These are phyloP conservation scores for Ceratoteleas bidentatus DNA, from an alignment of 1,140 invertebrate genomes.

Conservation along the genomic window DNA sequence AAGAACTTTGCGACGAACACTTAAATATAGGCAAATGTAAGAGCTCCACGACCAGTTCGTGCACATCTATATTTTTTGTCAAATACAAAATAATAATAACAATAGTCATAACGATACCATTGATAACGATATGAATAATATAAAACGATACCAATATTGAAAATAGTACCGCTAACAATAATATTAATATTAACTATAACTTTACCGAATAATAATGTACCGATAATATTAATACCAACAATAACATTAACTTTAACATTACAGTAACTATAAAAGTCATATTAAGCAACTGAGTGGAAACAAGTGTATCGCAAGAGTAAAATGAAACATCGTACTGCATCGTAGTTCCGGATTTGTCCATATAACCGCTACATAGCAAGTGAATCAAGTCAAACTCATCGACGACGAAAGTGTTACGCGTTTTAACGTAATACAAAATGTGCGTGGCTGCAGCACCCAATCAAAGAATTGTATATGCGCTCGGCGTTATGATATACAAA, in stretches of 20 bases:
- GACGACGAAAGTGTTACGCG: conserved; percentile 60
- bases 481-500: conserved; percentile 59
- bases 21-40: conserved; percentile 26
- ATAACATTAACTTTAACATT: too few relatives aligned
- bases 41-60: conserved; percentile 33
- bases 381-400: conserved; percentile 36
- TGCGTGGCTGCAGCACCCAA: conserved; percentile 25
- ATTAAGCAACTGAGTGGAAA: too few relatives aligned
- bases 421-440: conserved; percentile 59
- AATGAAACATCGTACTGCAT: conserved; percentile 17
- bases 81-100: background rate
- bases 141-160: too few relatives aligned
- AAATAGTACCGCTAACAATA: too few relatives aligned
- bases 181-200: too few relatives aligned
- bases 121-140: too few relatives aligned
- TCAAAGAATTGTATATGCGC: conserved; percentile 46
- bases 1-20: conserved; percentile 29
- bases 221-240: too few relatives aligned
- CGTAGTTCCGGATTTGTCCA: conserved; percentile 54
- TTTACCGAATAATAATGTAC: too few relatives aligned
- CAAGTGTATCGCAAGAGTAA: conserved; percentile 21
- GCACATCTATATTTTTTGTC: conserved; percentile 52
- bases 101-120: too few relatives aligned
- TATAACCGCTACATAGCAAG: conserved; percentile 25
- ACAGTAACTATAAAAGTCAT: too few relatives aligned